Percentiles rank a stretch among this genome's conserved stretches.
Evolutionary conservation across 2,888 invertebrate genomes (phyloP).

Genomic region (Meghimatium bilineatum): DNA sequence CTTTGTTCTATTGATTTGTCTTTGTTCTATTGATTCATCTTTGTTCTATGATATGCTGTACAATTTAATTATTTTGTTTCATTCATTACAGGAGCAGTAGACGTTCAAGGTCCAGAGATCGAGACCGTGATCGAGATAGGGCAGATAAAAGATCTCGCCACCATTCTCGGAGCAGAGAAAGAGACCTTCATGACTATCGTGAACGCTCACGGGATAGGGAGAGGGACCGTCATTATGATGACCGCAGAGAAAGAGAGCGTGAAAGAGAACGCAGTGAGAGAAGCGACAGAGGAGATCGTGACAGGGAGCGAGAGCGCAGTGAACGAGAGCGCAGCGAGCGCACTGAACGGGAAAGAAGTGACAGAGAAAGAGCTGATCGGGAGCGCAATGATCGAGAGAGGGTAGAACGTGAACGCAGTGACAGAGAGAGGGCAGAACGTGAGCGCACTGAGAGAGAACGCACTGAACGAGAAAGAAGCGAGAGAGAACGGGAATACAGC

Average conservation of each 20-base stretch:
- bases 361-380: conserved; percentile 54
- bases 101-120: conserved; percentile 89
- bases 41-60: background rate
- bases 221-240: conserved; percentile 78
- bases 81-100: conserved; percentile 65
- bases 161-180: conserved; percentile 78
- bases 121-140: conserved; percentile 74
- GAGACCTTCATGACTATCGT: conserved; percentile 51
- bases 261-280: conserved; percentile 80
- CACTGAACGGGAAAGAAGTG: conserved; percentile 56
- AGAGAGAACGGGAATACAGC: conserved; percentile 67
- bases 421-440: conserved; percentile 67
- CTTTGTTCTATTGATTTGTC: too few species aligned
- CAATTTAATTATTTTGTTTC: background rate
- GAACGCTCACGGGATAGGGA: conserved; percentile 55
- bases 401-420: conserved; percentile 69
- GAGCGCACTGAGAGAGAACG: conserved; percentile 76
- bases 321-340: conserved; percentile 61
- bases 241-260: conserved; percentile 74
- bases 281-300: conserved; percentile 79
- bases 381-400: conserved; percentile 55
- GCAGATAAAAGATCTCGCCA: conserved; percentile 73
- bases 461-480: conserved; percentile 51
- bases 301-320: conserved; percentile 74
- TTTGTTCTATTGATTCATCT: background rate